Evolutionary conservation across 2,888 invertebrate species (phyloP), one percentile per base, ranked within the genome.

Genomic region (Sicus ferrugineus): DNA sequence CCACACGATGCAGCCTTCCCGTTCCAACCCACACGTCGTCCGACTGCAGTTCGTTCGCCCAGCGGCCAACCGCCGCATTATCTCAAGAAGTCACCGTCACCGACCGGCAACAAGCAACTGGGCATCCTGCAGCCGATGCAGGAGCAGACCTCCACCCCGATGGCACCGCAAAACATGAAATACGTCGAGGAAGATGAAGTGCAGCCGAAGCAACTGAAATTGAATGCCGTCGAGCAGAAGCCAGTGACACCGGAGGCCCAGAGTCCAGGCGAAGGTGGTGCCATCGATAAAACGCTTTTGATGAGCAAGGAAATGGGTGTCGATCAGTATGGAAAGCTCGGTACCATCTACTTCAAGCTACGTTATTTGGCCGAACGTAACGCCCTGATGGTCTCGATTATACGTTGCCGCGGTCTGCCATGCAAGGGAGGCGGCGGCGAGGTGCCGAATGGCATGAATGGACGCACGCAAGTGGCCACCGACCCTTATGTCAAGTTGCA

Each of bases 401-500:
- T 96, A 48, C 92, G 93, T 58, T 97, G 97, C 85, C 91, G 92
- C 74, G 94, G 94, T 48, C 87, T 98, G 61, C 97, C 97, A 0
- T 93, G 80, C 74, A 85, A 85, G 77, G 93, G 75, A 61, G 82
- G 83, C n/a, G 94, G 93, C 9, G 92, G 92, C 7, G 85, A 85
- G 78, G 79, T 85, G 71, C 85, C 85, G 50, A 77, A 81, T 14
- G 84, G 83, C 63, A 80, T 83, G 77, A 85, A 85, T 78, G 85
- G 86, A 59, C 86, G 86, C 70, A 85, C 83, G 4, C 85, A 85
- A 76, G 78, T 82, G 1, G 85, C 84, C 23, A 86, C 86, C 3
- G 98, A 99, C 88, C 98, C 98, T 0, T 99, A 99, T 85, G 97
- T 99, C 46, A 99, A 99, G 86, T 89, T 99, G 69, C 98, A 98